phyloP scores from a whole-genome alignment of 2,113 vertebrate genomes.

The Tupaia tana region DNA sequence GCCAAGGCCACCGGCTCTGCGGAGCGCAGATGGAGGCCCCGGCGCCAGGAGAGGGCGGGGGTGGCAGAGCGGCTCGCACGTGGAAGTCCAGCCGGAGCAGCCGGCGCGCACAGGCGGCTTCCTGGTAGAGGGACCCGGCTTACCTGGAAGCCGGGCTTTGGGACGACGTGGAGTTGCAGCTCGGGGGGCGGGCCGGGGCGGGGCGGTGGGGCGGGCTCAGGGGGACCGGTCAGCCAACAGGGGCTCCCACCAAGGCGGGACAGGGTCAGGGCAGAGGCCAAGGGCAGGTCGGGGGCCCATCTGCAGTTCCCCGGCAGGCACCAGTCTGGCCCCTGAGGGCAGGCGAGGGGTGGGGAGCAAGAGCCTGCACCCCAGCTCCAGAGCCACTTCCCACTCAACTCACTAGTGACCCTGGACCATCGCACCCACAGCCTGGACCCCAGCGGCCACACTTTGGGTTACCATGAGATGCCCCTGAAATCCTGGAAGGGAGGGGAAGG shows the following conservation, averaged over 20 bases:
- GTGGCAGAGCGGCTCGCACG: slow-evolving; percentile 61
- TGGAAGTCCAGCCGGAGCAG: slow-evolving; percentile 52
- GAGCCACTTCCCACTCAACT: slow-evolving; percentile 6
- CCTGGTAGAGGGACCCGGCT: slow-evolving; percentile 51
- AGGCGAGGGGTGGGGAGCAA: slow-evolving; percentile 64
- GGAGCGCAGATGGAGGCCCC: not conserved
- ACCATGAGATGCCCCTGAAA: not conserved
- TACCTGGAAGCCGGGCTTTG: slow-evolving; percentile 61
- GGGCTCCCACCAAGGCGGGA: slow-evolving; percentile 65
- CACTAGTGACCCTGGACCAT: not conserved
- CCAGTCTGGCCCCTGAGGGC: slow-evolving; percentile 59
- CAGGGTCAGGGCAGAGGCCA: slow-evolving; percentile 78
- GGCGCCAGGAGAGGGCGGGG: not conserved
- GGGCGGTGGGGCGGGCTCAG: slow-evolving; percentile 65
- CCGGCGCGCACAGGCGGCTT: slow-evolving; percentile 16
- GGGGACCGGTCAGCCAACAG: slow-evolving; percentile 61
- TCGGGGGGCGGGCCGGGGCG: slow-evolving; percentile 46
- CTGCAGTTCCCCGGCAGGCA: slow-evolving; percentile 47
- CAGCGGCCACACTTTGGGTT: not conserved
- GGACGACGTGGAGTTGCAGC: slow-evolving; percentile 55
- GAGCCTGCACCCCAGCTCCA: slow-evolving; percentile 36
- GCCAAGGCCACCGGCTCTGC: not conserved
- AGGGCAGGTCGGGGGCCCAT: slow-evolving; percentile 78
- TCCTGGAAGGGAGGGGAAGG: not conserved
- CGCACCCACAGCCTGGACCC: not conserved